Evolutionary conservation across 1,140 invertebrate species (phyloP).

Genomic region (Drosophila serrata): DNA sequence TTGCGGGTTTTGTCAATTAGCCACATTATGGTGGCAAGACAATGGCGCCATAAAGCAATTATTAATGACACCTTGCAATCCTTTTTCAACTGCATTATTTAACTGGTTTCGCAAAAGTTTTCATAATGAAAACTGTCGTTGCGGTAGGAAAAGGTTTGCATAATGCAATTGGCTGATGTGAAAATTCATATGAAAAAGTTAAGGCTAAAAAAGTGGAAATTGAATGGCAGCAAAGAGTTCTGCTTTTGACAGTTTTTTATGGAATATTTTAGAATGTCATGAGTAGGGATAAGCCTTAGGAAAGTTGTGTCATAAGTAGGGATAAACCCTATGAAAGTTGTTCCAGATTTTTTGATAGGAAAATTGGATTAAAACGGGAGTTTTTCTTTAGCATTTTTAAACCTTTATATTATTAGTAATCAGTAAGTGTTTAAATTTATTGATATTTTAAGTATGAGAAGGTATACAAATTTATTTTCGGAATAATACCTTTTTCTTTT

Average conservation of each 20-base stretch:
- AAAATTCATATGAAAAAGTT: constrained; percentile 17
- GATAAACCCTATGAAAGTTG: neutral
- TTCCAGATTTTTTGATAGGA: neutral
- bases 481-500: neutral
- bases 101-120: constrained; percentile 17
- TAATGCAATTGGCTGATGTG: neutral
- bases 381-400: too few relatives aligned
- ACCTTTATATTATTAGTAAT: too few relatives aligned
- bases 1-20: constrained; percentile 23
- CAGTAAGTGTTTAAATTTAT: too few relatives aligned
- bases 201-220: neutral
- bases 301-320: neutral
- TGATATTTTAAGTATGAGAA: neutral
- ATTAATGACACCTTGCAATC: constrained; percentile 47
- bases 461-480: neutral
- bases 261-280: neutral
- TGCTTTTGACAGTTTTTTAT: constrained; percentile 7
- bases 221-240: neutral
- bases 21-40: constrained; percentile 39
- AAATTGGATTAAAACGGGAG: neutral
- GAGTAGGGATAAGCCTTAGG: neutral
- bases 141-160: constrained; percentile 2
- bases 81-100: constrained; percentile 32
- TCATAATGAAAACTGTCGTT: constrained; percentile 1
- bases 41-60: constrained; percentile 51